Evolutionary conservation across 2,797 vertebrate genomes (phyloP), one percentile per base, ranked within the genome.

Genomic region (Echiichthys vipera): DNA sequence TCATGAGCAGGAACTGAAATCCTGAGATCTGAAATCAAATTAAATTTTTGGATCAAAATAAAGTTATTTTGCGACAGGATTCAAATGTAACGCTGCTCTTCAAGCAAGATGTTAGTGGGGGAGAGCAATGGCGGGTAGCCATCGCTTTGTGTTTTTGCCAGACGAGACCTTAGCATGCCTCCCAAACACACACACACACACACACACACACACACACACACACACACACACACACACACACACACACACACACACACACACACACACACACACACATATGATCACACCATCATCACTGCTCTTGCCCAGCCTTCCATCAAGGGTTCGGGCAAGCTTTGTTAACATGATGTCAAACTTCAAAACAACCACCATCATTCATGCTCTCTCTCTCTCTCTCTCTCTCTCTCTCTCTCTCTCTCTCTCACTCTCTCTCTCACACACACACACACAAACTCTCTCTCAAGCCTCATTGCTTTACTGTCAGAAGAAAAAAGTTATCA

Each of bases 301-400:
- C 70, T 78, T 56, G 71, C 53, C 70, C 59, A 72, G 69, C 63
- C 66, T 71, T 78, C 79, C 56, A 82, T 86, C 69, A 54, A 74
- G 77, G 87, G 85, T 89, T 91, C 85, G 86, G 78, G 54, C 73
- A 53, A 84, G 78, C 81, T 94, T 85, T 90, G 87, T 91, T 89
- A 89, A 88, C 91, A 89, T 74, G 83, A 89, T 88, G 84, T 89
- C 80, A 86, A 88, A 88, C 89, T 91, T 91, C 85, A 89, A 91
- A 91, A 90, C 78, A 88, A 82, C 50, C 77, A 78, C 85, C 69
- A 65, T 82, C 78, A n/a, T n/a, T 75, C 80, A 69, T 57, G 32
- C 67, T 62, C 54, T 42, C 27, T 15, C 34, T 42, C 7, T 49
- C 25, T 40, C 13, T 74, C 43, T 43, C 43, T 45, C n/a, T 5